These are phyloP conservation scores for Polyodon spathula DNA, from an alignment of 2,113 vertebrate species.

Conservation along the genomic window DNA sequence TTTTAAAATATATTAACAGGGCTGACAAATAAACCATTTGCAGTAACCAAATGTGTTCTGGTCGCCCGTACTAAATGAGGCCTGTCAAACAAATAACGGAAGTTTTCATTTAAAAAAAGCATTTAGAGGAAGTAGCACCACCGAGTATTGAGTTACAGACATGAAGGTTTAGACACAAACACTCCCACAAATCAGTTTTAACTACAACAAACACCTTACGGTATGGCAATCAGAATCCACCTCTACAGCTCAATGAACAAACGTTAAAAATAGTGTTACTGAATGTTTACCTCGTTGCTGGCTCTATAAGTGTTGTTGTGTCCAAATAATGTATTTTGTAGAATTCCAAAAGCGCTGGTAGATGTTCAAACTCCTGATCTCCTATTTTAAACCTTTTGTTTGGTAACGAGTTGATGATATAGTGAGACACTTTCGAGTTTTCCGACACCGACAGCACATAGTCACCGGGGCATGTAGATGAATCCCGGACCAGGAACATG, in stretches of 20 bases:
- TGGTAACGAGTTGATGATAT: constrained; percentile 94
- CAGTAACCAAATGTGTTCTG: too few relatives aligned
- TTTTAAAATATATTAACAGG: too few relatives aligned
- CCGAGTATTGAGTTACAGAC: too few relatives aligned
- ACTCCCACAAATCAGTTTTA: not conserved
- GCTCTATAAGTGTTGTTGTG: constrained; percentile 93
- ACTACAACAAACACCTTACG: too few relatives aligned
- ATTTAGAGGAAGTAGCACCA: too few relatives aligned
- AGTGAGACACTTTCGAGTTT: constrained; percentile 95
- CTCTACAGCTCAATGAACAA: too few relatives aligned
- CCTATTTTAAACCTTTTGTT: constrained; percentile 94
- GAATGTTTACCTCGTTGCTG: constrained; percentile 74
- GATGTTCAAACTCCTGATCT: constrained; percentile 91
- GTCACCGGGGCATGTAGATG: constrained; percentile 93
- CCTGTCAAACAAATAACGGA: too few relatives aligned
- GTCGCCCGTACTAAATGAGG: too few relatives aligned
- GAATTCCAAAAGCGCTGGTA: constrained; percentile 89
- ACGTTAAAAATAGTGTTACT: too few relatives aligned
- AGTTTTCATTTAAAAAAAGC: too few relatives aligned
- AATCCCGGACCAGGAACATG: constrained; percentile 90
- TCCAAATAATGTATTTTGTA: constrained; percentile 99
- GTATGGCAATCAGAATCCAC: too few relatives aligned
- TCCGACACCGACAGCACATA: constrained; percentile 95
- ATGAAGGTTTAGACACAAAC: not conserved
- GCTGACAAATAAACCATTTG: too few relatives aligned